phyloP scores from a whole-genome alignment of 2,888 invertebrate species.

The Keiferia lycopersicella region DNA sequence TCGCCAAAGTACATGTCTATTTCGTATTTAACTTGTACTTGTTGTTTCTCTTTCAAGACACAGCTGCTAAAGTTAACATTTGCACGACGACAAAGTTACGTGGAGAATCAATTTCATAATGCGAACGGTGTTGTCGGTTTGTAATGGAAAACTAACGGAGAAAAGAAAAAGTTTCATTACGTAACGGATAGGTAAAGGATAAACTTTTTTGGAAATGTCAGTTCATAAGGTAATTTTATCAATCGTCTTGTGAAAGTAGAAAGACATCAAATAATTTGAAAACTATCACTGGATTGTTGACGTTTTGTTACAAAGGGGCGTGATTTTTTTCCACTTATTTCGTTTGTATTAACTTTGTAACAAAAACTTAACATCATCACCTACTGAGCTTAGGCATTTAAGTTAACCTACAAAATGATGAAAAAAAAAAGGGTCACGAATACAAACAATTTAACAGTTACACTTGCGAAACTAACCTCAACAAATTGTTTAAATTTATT shows the following conservation, averaged over 20 bases:
- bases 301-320: too few species aligned
- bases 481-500: constrained; percentile 9
- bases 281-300: too few species aligned
- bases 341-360: too few species aligned
- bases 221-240: background rate
- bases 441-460: background rate
- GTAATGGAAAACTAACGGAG: background rate
- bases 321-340: too few species aligned
- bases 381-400: too few species aligned
- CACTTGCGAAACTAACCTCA: constrained; percentile 17
- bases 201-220: background rate
- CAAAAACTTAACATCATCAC: too few species aligned
- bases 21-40: too few species aligned
- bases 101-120: background rate
- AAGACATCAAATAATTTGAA: too few species aligned
- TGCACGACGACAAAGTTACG: background rate
- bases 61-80: background rate
- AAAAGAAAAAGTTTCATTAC: background rate
- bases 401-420: background rate
- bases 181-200: background rate
- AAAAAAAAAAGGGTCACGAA: background rate
- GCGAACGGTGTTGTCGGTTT: background rate
- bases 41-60: background rate
- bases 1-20: too few species aligned
- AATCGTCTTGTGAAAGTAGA: background rate